Evolutionary conservation across 2,797 vertebrate species (phyloP).

Genomic region (Fratercula arctica): DNA sequence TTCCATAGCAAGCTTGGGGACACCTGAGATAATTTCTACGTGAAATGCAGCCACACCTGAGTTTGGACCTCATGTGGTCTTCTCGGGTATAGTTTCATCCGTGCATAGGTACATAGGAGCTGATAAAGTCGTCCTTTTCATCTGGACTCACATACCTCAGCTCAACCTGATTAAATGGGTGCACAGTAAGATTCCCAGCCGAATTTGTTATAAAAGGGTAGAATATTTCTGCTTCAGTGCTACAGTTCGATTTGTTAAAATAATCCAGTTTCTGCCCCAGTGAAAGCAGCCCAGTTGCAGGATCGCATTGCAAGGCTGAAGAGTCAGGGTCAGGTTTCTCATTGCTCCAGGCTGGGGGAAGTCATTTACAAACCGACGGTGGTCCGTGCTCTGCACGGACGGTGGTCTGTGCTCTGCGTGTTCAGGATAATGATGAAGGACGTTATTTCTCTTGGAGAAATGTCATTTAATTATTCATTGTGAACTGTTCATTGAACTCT

Average conservation of each 20-base stretch:
- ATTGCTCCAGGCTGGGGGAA: neutral
- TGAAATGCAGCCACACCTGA: neutral
- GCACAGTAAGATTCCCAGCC: neutral
- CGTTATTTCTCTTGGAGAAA: neutral
- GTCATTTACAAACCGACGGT: neutral
- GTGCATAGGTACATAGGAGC: neutral
- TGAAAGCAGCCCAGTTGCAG: neutral
- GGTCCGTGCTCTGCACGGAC: fast-evolving
- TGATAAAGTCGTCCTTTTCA: neutral
- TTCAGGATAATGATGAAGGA: neutral
- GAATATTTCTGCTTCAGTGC: neutral
- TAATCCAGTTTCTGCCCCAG: neutral
- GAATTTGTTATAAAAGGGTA: neutral
- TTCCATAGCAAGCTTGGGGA: neutral
- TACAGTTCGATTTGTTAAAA: neutral
- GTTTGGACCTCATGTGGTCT: neutral
- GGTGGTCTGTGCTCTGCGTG: fast-evolving
- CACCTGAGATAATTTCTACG: neutral
- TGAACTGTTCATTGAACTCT: neutral
- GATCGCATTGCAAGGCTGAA: neutral
- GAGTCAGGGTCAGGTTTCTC: neutral
- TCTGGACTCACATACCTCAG: neutral
- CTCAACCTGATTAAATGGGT: fast-evolving
- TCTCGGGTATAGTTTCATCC: neutral
- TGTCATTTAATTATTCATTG: conserved; percentile 29